Evolutionary conservation across 2,888 invertebrate genomes (phyloP).

Genomic region (Andrena marginata): DNA sequence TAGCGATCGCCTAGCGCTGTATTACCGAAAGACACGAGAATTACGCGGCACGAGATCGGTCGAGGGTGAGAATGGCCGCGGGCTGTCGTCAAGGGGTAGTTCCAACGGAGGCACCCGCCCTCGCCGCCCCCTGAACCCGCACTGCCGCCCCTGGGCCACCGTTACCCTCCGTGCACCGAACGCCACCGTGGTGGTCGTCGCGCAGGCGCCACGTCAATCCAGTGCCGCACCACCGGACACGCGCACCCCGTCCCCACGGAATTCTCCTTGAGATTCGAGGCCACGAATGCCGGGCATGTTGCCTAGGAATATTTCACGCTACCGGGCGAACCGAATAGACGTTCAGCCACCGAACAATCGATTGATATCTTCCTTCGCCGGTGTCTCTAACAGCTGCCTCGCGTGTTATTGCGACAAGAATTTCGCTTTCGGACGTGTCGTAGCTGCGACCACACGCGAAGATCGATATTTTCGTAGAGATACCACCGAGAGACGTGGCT

Average conservation of each 20-base stretch:
- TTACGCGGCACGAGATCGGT: conserved; percentile 52
- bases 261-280: not conserved
- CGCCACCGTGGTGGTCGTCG: conserved; percentile 50
- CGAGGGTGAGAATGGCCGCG: conserved; percentile 63
- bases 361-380: not conserved
- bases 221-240: conserved; percentile 59
- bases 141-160: conserved; percentile 81
- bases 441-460: not conserved
- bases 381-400: not conserved
- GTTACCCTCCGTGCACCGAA: conserved; percentile 72
- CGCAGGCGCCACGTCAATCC: conserved; percentile 70
- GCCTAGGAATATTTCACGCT: not conserved
- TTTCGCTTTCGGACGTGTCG: not conserved
- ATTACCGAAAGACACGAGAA: conserved; percentile 17
- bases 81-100: conserved; percentile 81
- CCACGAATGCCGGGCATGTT: not conserved
- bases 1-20: conserved; percentile 40
- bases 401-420: not conserved
- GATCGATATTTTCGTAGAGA: conserved; percentile 53
- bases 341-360: not conserved
- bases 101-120: conserved; percentile 83
- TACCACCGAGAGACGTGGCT: conserved; percentile 24
- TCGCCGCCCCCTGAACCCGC: conserved; percentile 84
- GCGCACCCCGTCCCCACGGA: not conserved
- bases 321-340: not conserved